These are phyloP conservation scores for Oenanthe oenanthe DNA, from an alignment of 2,113 vertebrate species.

Conservation along the genomic window DNA sequence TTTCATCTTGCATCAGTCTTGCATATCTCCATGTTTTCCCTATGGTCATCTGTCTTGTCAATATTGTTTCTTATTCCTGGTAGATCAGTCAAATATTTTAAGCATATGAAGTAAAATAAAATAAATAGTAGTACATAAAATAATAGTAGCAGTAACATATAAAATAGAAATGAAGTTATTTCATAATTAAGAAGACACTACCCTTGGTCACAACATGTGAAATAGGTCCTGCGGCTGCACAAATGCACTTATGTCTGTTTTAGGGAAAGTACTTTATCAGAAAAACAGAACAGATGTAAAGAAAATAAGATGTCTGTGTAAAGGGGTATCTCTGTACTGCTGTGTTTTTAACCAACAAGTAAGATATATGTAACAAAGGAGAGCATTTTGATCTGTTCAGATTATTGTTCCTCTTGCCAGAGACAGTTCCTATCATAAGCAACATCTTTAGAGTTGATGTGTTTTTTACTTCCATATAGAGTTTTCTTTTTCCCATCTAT, in stretches of 20 bases:
- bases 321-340: background rate
- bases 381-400: constrained; percentile 32
- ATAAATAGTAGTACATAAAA: background rate
- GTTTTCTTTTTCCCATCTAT: background rate
- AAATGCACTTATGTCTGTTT: background rate
- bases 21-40: background rate
- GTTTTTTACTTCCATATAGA: background rate
- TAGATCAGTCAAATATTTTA: background rate
- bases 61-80: background rate
- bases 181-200: background rate
- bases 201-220: background rate
- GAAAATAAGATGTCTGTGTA: background rate
- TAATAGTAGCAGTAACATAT: background rate
- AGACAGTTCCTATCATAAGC: constrained; percentile 28
- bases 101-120: background rate
- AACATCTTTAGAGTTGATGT: constrained; percentile 31
- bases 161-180: background rate
- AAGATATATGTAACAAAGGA: background rate
- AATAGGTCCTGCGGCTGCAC: background rate
- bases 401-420: constrained; percentile 52
- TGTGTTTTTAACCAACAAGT: constrained; percentile 34
- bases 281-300: background rate
- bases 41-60: background rate
- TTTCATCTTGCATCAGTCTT: background rate
- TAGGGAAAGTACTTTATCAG: background rate